Base-by-base conservation (phyloP, 2,888 invertebrate genomes). In the Liodrosophila aerea region DNA sequence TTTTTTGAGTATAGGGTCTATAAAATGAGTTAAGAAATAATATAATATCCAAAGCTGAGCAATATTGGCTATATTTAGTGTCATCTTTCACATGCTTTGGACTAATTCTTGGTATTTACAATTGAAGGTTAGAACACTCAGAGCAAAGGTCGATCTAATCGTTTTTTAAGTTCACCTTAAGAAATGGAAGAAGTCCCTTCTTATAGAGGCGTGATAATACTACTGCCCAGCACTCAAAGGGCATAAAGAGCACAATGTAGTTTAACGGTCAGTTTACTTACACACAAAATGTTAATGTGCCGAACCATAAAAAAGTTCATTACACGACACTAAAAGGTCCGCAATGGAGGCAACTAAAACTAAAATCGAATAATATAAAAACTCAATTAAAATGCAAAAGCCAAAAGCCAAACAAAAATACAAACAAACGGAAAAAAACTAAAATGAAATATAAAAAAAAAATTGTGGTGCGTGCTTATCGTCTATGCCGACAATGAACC, bases 301-400 rank as follows among this genome's bases (percentile, higher is more conserved):
- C 74, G 46, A 16, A 39, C 47, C 63, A 74, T 78, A 82, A 78
- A 75, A 77, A 64, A 76, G 75, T 74, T 85, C 81, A 80, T 85
- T 85, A 84, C 86, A 84, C 56, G 61, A 54, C 86, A 62, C 56
- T 80, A 62, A 80, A 86, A 64, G 41, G 15, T 36, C 30, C 61
- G 54, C 76, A 65, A 63, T 80, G 69, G 64, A 63, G 60, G 43
- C 67, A 73, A 66, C 65, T 66, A 51, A 73, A 80, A 43, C 47
- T 41, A 44, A 76, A 58, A 62, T 8, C 16, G 39, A 49, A 45
- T 41, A 61, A 49, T 53, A 53, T 53, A 45, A 70, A 80, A 76
- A 70, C 71, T 71, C 57, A 64, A 81, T 81, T 81, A 60, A 68
- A 77, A 86, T 82, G 73, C 83, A 85, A 82, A 77, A 84, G 74